Base-by-base conservation (phyloP, 2,113 vertebrate genomes). In the Paracanthobrama guichenoti region DNA sequence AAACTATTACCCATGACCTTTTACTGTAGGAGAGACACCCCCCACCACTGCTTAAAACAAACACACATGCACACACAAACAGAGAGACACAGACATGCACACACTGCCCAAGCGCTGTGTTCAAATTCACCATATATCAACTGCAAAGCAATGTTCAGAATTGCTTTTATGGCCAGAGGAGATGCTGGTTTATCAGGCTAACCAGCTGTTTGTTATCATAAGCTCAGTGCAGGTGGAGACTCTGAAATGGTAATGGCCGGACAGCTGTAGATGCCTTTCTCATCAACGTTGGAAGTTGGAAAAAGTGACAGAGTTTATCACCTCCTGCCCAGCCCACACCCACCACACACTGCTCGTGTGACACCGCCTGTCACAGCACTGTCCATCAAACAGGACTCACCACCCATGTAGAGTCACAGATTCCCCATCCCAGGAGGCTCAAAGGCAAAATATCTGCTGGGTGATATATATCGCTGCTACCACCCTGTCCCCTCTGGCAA, bases 331-430 rank as follows among this genome's bases (percentile, higher is more conserved):
- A 84, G 84, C 76, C 84, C 79, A 88, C 74, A 88, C 91, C 91
- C 83, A 73, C 82, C 88, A 28, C 81, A 90, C 89, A 90, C 91
- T 90, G 87, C 59, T 81, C 83, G 81, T 80, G 89, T 90, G 88
- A 91, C 91, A 90, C 0, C 35, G 85, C 90, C 89, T 93, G 92
- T 91, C 92, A 90, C 87, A 86, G 87, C 87, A 89, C 89, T 91
- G 84, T 87, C 90, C 91, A 88, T 91, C 90, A 89, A 88, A 87
- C 89, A 67, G 62, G 53, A 67, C 74, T 66, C 28, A n/a, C 59
- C 50, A 39, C 72, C 79, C 85, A 69, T 50, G 31, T 31, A 73
- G 84, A 71, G 60, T 62, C 82, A 76, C 82, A 53, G 42, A 77
- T 66, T 64, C 35, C 24, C 73, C 28, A 2, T 84, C 59, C 59